Evolutionary conservation across 2,888 invertebrate genomes (phyloP).

Genomic region (Tetragnatha montana): DNA sequence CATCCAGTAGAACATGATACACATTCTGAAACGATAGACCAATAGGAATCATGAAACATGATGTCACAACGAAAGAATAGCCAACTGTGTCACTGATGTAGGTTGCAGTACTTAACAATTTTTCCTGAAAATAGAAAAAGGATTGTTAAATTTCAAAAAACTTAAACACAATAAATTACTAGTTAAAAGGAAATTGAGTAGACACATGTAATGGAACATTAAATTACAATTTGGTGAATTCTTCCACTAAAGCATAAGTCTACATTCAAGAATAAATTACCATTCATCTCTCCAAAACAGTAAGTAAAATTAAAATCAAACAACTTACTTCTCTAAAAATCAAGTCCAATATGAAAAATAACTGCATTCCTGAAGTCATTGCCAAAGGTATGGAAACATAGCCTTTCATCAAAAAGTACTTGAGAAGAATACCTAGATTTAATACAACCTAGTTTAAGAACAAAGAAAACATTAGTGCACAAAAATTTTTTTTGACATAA

Average conservation of each 20-base stretch:
- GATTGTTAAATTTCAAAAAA: not conserved
- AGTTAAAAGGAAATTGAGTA: not conserved
- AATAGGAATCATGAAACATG: conserved; percentile 49
- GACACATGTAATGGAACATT: not conserved
- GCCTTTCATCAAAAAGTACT: conserved; percentile 56
- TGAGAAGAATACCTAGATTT: conserved; percentile 54
- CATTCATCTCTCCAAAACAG: too few species aligned
- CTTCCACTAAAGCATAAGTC: not conserved
- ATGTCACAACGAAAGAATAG: conserved; percentile 52
- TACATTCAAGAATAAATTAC: not conserved
- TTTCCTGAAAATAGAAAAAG: conserved; percentile 40
- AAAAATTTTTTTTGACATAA: not conserved
- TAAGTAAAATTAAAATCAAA: not conserved
- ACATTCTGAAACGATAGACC: conserved; percentile 45
- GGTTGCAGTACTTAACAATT: conserved; percentile 51
- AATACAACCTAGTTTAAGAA: conserved; percentile 45
- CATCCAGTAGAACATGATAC: conserved; percentile 38
- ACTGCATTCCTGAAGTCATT: conserved; percentile 49
- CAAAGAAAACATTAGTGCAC: not conserved
- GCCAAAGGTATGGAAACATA: conserved; percentile 41
- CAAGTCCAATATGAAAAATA: conserved; percentile 51
- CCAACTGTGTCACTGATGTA: conserved; percentile 55
- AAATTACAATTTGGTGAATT: not conserved
- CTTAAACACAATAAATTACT: not conserved
- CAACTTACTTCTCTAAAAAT: conserved; percentile 55